These are phyloP conservation scores for Trichomycterus rosablanca DNA, from an alignment of 2,113 vertebrate species.

Conservation along the genomic window DNA sequence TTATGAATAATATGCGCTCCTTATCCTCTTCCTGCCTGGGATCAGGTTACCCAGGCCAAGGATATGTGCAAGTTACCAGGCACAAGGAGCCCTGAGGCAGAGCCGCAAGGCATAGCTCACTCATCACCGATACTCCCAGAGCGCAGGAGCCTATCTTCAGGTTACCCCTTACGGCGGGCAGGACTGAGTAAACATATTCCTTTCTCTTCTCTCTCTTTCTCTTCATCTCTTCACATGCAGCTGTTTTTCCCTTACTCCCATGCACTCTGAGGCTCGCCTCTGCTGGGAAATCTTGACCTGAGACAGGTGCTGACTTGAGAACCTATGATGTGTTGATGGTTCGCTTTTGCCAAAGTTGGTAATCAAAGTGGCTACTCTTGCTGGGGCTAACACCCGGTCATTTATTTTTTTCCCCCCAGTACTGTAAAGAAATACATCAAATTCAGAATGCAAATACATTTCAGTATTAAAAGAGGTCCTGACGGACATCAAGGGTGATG, in stretches of 20 bases:
- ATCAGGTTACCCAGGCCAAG: conserved; percentile 49
- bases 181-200: conserved; percentile 53
- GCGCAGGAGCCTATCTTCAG: conserved; percentile 59
- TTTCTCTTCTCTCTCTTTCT: conserved; percentile 46
- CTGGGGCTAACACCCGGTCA: conserved; percentile 4
- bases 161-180: conserved; percentile 57
- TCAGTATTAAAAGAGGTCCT: neutral
- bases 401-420: neutral
- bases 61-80: conserved; percentile 46
- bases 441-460: neutral
- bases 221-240: conserved; percentile 40
- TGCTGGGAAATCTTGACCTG: conserved; percentile 20
- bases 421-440: no score
- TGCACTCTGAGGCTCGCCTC: neutral
- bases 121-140: conserved; percentile 66
- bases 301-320: conserved; percentile 32
- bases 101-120: conserved; percentile 50
- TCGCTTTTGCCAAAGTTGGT: conserved; percentile 13
- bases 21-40: conserved; percentile 47
- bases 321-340: neutral
- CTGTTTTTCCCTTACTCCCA: conserved; percentile 13
- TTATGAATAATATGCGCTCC: conserved; percentile 50
- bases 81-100: conserved; percentile 38
- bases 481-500: conserved; percentile 14
- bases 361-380: neutral